A percentile compares a stretch with the other conserved stretches of the same genome.
Evolutionary conservation across 2,888 invertebrate genomes (phyloP).

Genomic region (Melieria omissa): DNA sequence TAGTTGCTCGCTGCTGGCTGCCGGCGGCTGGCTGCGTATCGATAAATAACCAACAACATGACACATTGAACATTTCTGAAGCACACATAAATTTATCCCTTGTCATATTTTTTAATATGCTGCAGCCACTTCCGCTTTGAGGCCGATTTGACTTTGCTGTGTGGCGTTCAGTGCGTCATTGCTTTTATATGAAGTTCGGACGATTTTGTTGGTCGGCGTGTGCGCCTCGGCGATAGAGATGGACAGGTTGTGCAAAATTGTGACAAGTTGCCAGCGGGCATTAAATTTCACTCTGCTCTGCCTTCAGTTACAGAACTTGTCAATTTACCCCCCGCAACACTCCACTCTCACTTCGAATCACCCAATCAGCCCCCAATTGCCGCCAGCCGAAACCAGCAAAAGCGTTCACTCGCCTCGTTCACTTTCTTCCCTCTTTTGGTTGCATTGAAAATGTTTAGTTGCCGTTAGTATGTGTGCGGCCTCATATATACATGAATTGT

Average conservation of each 20-base stretch:
- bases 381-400: neutral
- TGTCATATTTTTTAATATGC: neutral
- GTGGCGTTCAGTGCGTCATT: constrained; percentile 1
- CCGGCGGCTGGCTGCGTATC: neutral
- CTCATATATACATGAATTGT: constrained; percentile 11
- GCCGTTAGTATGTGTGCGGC: neutral
- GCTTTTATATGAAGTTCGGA: constrained; percentile 15
- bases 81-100: neutral
- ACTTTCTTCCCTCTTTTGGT: constrained; percentile 16
- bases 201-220: neutral
- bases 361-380: neutral
- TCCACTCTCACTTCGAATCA: neutral
- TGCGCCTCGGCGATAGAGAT: neutral
- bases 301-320: constrained; percentile 27
- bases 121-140: constrained; percentile 5
- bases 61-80: constrained; percentile 9
- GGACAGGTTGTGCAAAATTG: constrained; percentile 23
- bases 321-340: neutral
- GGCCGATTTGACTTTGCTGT: constrained; percentile 5
- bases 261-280: constrained; percentile 33
- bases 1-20: neutral
- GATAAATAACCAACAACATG: neutral
- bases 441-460: constrained; percentile 28
- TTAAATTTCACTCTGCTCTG: constrained; percentile 41
- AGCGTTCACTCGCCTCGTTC: neutral